Evolutionary conservation across 2,888 invertebrate genomes (phyloP), one percentile per base, ranked within the genome.

Genomic region (Drosophila pegasa): DNA sequence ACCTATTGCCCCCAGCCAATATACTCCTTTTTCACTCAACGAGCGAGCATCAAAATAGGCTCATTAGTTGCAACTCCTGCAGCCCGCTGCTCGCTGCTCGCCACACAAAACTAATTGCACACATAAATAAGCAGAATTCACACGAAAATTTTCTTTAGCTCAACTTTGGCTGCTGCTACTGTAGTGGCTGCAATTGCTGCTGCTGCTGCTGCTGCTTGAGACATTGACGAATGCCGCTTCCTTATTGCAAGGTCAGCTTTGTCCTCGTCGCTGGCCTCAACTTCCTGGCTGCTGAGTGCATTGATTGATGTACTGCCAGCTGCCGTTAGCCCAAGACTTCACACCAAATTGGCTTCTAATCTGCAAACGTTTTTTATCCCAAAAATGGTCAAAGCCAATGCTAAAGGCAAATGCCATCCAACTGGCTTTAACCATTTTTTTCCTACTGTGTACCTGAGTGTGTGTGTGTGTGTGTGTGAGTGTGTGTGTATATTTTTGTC

Each of bases 241-340:
- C 85, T 89, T 73, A 82, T 85, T 89, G 88, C 85, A 85, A 85
- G 85, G 85, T 89, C 85, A 89, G 71, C 63, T 63, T 54, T 45
- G 61, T 64, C 71, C 65, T 43, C 71, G 55, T 38, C 68, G 35
- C 25, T 35, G 43, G 43, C 16, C 35, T 33, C 31, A 16, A 33
- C 54, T 25, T 50, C 31, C 51, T 57, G 31, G n/a, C 51, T 35
- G 20, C 16, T 41, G 48, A 25, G 12, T 51, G 64, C 86, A 83
- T 88, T 87, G 83, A 83, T 87, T 80, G 87, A 83, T 83, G 88
- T 80, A 80, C 80, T 88, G 83, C 84, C 83, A 83, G 88, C 89
- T 83, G 83, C 83, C 88, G 83, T 83, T 83, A 83, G 64, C 52
- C 29, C 56, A 61, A 60, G 70, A 79, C 68, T 88, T 88, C 84